Evolutionary conservation across 2,113 vertebrate species (phyloP), one percentile per base, ranked within the genome.

Genomic region (Protobothrops mucrosquamatus): DNA sequence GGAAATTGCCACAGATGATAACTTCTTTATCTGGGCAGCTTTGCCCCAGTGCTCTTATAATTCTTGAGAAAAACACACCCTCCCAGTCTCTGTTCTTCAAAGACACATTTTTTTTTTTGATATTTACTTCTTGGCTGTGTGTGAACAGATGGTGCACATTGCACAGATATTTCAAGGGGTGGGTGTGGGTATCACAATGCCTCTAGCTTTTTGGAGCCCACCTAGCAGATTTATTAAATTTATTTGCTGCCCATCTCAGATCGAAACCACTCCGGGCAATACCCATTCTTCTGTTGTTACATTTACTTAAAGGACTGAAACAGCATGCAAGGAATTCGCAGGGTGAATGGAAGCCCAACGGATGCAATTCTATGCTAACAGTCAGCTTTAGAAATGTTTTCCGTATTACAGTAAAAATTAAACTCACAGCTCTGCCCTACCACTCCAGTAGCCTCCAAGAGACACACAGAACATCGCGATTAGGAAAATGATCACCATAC

Each of bases 401-500:
- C 94, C 24, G 20, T 9, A 48, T 0, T 0, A 48, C 55, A 92
- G n/a, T 88, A 85, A 95, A 91, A 43, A 54, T 59, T 29, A n/a
- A 92, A 98, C 98, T 98, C 96, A 98, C 98, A 98, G 97, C 95
- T 99, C 99, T 95, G 97, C 97, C 0, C 98, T 96, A 43, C 98
- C 98, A 0, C 99, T 99, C 99, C 99, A 99, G 95, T 97, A 99
- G 89, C 99, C 98, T 34, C 99, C 99, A 94, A 99, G 94, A 2
- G 97, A 96, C 51, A 99, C 98, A 0, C 99, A 99, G 90, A 97
- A 96, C 12, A 99, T 97, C 8, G 98, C 97, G 93, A 99, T 98
- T 29, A 98, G n/a, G 23, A 99, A 98, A 97, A 99, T 98, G 95
- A 99, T 96, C 85, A 98, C 95, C 95, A 99, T 98, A 89, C 98